Conservation (phyloP, 2,113 vertebrate species). For the Cairina moschata region DNA sequence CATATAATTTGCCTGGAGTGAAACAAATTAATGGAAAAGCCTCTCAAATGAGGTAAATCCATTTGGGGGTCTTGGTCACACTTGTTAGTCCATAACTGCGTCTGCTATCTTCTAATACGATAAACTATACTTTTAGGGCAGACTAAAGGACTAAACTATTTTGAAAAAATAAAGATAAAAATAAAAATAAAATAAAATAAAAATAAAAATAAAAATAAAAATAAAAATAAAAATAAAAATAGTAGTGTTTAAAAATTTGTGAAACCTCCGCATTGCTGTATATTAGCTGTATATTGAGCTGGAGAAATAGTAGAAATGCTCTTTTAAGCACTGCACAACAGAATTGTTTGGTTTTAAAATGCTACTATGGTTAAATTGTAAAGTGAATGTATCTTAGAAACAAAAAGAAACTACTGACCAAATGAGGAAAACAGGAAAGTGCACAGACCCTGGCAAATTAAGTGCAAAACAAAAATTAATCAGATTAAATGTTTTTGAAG, state of each 20-base stretch:
- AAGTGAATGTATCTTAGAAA: not conserved
- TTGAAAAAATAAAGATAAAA: not conserved
- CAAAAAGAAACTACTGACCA: not conserved
- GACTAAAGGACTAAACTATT: not conserved
- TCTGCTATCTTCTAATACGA: not conserved
- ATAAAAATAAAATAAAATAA: too few relatives aligned
- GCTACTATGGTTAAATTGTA: not conserved
- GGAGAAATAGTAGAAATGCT: not conserved
- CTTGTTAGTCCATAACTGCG: slow-evolving; percentile 45
- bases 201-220: not conserved
- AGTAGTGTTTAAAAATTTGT: not conserved
- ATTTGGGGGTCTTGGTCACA: slow-evolving; percentile 42
- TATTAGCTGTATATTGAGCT: not conserved
- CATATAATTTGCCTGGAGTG: slow-evolving; percentile 66
- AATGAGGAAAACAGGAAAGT: not conserved
- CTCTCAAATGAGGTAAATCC: slow-evolving; percentile 68
- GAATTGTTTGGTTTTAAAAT: not conserved
- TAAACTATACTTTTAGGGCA: not conserved
- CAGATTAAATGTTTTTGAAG: not conserved
- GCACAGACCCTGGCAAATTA: not conserved
- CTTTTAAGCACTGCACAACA: not conserved
- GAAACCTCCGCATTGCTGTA: not conserved
- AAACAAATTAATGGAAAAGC: slow-evolving; percentile 72
- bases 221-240: not conserved
- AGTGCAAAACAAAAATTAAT: not conserved